Conservation (phyloP, 1,140 invertebrate genomes). For the Scaptodrosophila lebanonensis region DNA sequence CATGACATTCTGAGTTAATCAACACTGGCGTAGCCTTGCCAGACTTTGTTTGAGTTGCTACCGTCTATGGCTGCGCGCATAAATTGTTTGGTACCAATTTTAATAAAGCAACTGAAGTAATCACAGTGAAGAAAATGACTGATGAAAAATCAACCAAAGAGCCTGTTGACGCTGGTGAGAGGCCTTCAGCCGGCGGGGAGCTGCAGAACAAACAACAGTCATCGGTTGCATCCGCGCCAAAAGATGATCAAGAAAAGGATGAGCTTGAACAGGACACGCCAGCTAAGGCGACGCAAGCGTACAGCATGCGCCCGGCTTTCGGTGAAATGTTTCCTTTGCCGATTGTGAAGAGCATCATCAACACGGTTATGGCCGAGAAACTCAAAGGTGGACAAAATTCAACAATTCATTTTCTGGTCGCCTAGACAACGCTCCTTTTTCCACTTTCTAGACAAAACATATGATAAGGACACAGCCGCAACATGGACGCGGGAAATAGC, state of each 20-base stretch:
- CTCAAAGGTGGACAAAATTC: constrained; percentile 39
- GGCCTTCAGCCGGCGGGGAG: too few relatives aligned
- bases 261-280: constrained; percentile 17
- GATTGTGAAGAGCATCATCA: constrained; percentile 48
- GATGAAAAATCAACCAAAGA: too few relatives aligned
- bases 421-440: constrained; percentile 29
- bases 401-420: constrained; percentile 14
- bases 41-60: too few relatives aligned
- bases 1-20: too few relatives aligned
- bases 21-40: too few relatives aligned
- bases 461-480: constrained; percentile 47
- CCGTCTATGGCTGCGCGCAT: too few relatives aligned
- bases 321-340: constrained; percentile 61
- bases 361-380: constrained; percentile 45
- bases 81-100: too few relatives aligned
- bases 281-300: constrained; percentile 40
- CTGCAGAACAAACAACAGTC: too few relatives aligned
- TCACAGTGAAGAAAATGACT: too few relatives aligned
- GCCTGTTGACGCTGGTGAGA: too few relatives aligned
- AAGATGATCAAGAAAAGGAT: not conserved
- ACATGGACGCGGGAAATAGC: constrained; percentile 55
- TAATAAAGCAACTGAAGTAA: too few relatives aligned
- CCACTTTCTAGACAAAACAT: constrained; percentile 39
- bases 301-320: constrained; percentile 62
- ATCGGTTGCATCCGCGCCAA: constrained; percentile 15